These are phyloP conservation scores for Hypocryptadius cinnamomeus DNA, from an alignment of 2,113 vertebrate genomes.

Conservation along the genomic window DNA sequence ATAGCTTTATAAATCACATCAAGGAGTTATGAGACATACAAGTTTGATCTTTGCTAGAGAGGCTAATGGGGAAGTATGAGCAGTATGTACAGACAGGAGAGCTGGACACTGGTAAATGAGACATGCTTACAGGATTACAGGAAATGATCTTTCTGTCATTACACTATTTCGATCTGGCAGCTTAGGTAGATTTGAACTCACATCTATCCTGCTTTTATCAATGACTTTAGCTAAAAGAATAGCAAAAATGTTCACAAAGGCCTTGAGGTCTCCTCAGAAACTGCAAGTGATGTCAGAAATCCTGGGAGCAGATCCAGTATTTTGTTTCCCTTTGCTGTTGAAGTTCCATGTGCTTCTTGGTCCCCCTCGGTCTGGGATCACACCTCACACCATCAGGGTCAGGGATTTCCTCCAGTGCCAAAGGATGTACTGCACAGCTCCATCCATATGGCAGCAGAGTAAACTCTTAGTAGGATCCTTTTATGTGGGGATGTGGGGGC, in stretches of 20 bases:
- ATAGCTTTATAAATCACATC: constrained; percentile 52
- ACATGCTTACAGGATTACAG: background rate
- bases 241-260: background rate
- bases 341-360: background rate
- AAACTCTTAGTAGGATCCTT: background rate
- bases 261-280: accelerated
- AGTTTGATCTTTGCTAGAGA: background rate
- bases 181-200: background rate
- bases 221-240: background rate
- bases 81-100: background rate
- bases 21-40: background rate
- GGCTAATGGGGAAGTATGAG: background rate
- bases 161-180: background rate
- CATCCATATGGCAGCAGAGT: background rate
- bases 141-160: background rate
- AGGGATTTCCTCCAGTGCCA: background rate
- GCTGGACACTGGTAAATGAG: background rate
- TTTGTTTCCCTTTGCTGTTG: background rate
- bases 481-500: background rate
- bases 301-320: background rate
- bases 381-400: no score
- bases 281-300: background rate
- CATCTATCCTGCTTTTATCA: background rate
- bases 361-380: background rate
- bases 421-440: background rate